Base-by-base conservation (phyloP, 1,140 invertebrate genomes). In the Augochlora pura region DNA sequence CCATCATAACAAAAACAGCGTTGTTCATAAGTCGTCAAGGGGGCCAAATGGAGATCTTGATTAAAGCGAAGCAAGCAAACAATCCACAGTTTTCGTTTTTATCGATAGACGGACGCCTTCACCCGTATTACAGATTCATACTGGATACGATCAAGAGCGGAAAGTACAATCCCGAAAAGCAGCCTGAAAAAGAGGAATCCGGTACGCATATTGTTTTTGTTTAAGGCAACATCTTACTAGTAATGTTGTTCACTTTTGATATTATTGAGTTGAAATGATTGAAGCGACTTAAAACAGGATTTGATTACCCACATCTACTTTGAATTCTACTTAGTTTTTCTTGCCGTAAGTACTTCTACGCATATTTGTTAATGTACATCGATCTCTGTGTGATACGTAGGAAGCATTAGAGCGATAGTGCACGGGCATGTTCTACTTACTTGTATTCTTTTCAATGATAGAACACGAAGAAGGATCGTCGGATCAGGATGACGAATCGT, bases 1-100 rank as follows among this genome's bases (percentile, higher is more conserved):
- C 97, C 7, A 97, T 99, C 70, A 99, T 99, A 88, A 98, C 99
- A 90, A 99, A 98, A 93, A 99, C 99, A 0, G 98, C 99, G 0
- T 93, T 96, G 67, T 99, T 99, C 93, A 98, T 99, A 81, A 96
- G 97, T 78, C 94, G 95, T 62, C 98, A 99, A 91, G 99, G 98
- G 0, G 94, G 96, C 46, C 99, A 99, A 93, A 99, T 99, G 98
- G 99, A 99, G 93, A 99, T 99, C 71, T 94, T 99, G 0, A 96
- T 99, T 73, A 99, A 99, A 93, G 97, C 98, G 12, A 99, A 99
- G 92, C 99, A 99, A 92, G 94, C 97, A 0, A 96, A 96, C 84
- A 99, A 99, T 94, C 94, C 96, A 3, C 97, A 98, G 92, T 99
- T 99, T 93, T 94, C 96, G 67, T 99, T 99, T 93, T 94, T 99